A percentile compares a stretch with the other conserved stretches of the same genome.
phyloP scores from a whole-genome alignment of 23 tunicate genomes.

The Halocynthia roretzi region DNA sequence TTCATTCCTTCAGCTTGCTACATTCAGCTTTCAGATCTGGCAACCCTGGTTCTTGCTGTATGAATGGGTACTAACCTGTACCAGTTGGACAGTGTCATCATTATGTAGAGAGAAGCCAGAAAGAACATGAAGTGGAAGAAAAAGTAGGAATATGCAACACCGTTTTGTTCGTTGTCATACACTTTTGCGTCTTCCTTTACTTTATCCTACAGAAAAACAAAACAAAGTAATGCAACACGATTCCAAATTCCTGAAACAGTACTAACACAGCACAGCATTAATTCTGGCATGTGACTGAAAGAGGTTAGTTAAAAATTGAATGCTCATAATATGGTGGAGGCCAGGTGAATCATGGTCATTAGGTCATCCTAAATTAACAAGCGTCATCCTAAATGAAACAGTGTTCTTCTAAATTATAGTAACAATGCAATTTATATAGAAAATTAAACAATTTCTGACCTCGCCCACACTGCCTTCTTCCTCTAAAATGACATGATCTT shows the following conservation, averaged over 20 bases:
- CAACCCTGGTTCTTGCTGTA: neutral
- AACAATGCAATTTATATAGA: too few relatives aligned
- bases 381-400: too few relatives aligned
- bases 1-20: too few relatives aligned
- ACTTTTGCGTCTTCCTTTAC: conserved; percentile 29
- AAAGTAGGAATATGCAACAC: conserved; percentile 84
- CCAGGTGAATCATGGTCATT: too few relatives aligned
- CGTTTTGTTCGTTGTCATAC: conserved; percentile 82
- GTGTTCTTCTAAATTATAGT: too few relatives aligned
- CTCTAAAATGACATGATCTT: conserved; percentile 53
- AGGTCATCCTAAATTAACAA: too few relatives aligned
- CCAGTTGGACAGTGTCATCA: conserved; percentile 99
- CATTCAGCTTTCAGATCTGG: too few relatives aligned
- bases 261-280: neutral
- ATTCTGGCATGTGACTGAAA: neutral
- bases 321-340: too few relatives aligned
- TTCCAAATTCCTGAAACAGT: too few relatives aligned
- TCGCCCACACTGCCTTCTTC: conserved; percentile 32
- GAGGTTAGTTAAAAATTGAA: too few relatives aligned
- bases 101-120: conserved; percentile 84
- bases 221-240: too few relatives aligned
- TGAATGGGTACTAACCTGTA: conserved; percentile 24
- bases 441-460: neutral
- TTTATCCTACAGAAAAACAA: neutral
- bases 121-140: conserved; percentile 97